Percentiles rank a stretch among this genome's conserved stretches.
Conservation (phyloP, 2,888 invertebrate genomes). For the Trichopoda pennipes region DNA sequence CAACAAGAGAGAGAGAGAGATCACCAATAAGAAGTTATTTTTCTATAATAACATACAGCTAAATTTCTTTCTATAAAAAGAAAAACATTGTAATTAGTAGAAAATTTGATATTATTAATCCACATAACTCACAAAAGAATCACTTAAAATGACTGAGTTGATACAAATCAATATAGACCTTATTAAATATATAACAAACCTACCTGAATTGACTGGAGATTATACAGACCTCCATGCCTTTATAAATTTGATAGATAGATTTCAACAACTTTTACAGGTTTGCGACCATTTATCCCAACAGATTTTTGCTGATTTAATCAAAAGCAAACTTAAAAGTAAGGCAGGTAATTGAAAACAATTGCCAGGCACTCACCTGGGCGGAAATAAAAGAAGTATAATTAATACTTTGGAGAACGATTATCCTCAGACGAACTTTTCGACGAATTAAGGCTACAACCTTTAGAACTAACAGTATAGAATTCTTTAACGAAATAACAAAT, state of each 20-base stretch:
- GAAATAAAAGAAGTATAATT: conserved; percentile 53
- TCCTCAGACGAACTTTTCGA: conserved; percentile 58
- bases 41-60: too few species aligned
- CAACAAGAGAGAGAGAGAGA: too few species aligned
- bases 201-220: conserved; percentile 3
- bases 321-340: conserved; percentile 38
- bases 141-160: not conserved
- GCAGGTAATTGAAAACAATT: conserved; percentile 63
- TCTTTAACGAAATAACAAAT: conserved; percentile 55
- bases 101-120: too few species aligned
- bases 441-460: conserved; percentile 44
- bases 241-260: not conserved
- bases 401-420: conserved; percentile 59
- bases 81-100: too few species aligned
- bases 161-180: conserved; percentile 2
- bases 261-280: not conserved
- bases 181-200: not conserved
- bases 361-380: conserved; percentile 52
- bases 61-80: too few species aligned
- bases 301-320: not conserved
- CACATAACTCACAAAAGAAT: too few species aligned
- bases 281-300: not conserved
- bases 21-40: too few species aligned
- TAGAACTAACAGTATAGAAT: conserved; percentile 54
- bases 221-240: not conserved